Evolutionary conservation across 2,797 vertebrate genomes (phyloP).

Genomic region (Falco columbarius): DNA sequence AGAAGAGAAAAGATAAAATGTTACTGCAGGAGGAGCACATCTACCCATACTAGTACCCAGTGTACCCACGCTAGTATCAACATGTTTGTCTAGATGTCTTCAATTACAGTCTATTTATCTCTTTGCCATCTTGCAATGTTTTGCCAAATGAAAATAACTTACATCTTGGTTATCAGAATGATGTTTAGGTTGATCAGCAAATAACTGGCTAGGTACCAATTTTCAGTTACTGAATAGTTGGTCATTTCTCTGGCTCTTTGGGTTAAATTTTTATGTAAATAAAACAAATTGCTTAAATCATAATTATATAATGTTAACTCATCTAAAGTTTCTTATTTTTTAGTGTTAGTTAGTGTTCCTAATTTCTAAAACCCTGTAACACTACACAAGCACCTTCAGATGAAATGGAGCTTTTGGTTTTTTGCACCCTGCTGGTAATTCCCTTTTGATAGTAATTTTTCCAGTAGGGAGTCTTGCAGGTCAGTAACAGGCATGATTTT

Average conservation of each 20-base stretch:
- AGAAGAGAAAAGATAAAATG: not conserved
- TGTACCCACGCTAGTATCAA: not conserved
- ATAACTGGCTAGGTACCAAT: not conserved
- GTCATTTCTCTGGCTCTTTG: not conserved
- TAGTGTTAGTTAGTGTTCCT: not conserved
- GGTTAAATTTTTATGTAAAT: not conserved
- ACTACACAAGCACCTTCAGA: not conserved
- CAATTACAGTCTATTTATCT: not conserved
- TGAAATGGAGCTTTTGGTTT: not conserved
- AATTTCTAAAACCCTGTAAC: not conserved
- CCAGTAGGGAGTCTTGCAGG: slow-evolving; percentile 12
- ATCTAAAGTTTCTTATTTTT: not conserved
- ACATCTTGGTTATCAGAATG: not conserved
- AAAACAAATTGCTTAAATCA: not conserved
- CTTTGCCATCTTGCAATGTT: not conserved
- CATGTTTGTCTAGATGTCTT: not conserved
- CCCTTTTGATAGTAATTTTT: slow-evolving; percentile 18
- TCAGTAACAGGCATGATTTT: not conserved
- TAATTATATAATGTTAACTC: not conserved
- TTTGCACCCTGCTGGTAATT: slow-evolving; percentile 14
- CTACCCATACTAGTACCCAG: not conserved
- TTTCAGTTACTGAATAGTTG: not conserved
- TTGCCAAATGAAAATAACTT: not conserved
- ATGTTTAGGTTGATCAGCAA: not conserved
- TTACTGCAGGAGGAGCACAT: not conserved